Evolutionary conservation across 2,888 invertebrate species (phyloP).

Genomic region (Metellina segmentata): DNA sequence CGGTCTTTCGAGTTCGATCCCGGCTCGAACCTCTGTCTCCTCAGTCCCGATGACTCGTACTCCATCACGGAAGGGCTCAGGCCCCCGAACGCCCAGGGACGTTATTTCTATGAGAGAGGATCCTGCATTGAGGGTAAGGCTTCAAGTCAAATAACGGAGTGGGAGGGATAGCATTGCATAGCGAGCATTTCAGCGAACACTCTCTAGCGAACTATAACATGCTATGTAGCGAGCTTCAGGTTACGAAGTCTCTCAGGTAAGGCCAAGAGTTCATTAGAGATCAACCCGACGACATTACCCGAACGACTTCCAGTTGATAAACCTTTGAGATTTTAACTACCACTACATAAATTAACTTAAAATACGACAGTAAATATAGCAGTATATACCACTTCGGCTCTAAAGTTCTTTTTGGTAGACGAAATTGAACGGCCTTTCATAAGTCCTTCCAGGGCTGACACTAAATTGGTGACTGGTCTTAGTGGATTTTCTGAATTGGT

Average conservation of each 20-base stretch:
- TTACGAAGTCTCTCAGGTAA: background rate
- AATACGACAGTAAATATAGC: no score
- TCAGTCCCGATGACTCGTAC: constrained; percentile 75
- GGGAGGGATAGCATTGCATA: constrained; percentile 7
- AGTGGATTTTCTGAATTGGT: no score
- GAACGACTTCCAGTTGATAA: no score
- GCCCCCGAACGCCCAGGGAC: constrained; percentile 49
- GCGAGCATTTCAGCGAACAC: background rate
- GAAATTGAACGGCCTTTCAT: no score
- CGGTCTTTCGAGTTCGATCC: constrained; percentile 73
- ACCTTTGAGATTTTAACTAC: no score
- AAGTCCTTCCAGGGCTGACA: no score
- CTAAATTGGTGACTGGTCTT: no score
- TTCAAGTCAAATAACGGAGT: background rate
- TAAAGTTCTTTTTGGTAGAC: no score
- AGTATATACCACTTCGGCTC: no score
- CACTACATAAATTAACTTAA: no score
- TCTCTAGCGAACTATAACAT: background rate
- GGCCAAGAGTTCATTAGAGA: no score
- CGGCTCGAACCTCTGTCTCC: constrained; percentile 65
- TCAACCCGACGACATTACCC: no score
- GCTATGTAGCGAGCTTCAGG: background rate
- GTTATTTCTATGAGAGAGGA: constrained; percentile 74
- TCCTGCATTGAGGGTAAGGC: constrained; percentile 77
- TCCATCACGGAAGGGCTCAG: constrained; percentile 50